Base-by-base conservation (phyloP, 2,797 vertebrate genomes). In the Linurgus olivaceus region DNA sequence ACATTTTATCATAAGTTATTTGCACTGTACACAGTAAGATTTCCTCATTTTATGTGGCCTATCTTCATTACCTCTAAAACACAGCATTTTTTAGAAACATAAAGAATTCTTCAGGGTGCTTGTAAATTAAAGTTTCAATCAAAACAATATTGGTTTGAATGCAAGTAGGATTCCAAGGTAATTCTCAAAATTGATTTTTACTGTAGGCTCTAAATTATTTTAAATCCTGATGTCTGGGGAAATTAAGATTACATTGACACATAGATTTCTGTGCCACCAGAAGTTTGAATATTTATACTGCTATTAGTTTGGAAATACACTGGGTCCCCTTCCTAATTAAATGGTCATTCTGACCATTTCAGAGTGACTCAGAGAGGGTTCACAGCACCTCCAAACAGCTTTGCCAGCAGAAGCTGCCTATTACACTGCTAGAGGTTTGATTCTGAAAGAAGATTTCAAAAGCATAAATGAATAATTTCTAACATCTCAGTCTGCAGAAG, bases 161-260 rank as follows among this genome's bases (percentile, higher is more conserved):
- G 3, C n/a, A 61, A 82, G 72, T 45, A 93, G 13, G 26, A 82
- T 86, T 90, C 63, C 25, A 79, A 85, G 21, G 51, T 66, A 79
- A 88, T 86, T 62, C 72, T 88, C 75, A 79, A 79, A 82, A 93
- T 17, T 72, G 42, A 79, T 68, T 85, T 95, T 90, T 88, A 61
- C 35, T 82, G 35, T 62, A 83, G 65, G 37, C 18, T 92, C 25
- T 83, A 83, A 76, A 90, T 80, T 80, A 86, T 77, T 92, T 93
- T 70, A 80, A 90, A 83, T 26, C 33, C 57, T 8, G 8, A 66
- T 67, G 37, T 51, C 88, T 80, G 37, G 85, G 84, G 81, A 93
- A 89, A 94, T 93, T 81, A 93, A 65, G 74, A 48, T 85, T 81
- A 67, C 66, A 81, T 18, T 87, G 81, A 59, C 38, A 75, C 38